Base-by-base conservation (phyloP, 2,113 vertebrate species). In the zebrafish (Danio rerio) region DNA sequence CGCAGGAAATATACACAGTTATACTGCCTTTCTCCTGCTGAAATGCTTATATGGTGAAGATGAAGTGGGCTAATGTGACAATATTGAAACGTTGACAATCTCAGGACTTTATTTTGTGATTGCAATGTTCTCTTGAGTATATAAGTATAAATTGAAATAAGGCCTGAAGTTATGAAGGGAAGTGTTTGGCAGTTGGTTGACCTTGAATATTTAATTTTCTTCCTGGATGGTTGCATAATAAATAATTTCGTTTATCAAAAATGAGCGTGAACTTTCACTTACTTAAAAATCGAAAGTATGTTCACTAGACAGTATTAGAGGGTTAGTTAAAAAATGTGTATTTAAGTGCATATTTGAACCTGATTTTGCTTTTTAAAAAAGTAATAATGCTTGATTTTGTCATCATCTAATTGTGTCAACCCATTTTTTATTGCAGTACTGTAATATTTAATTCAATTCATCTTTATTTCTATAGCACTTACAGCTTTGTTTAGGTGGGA, bases 1-100 rank as follows among this genome's bases (percentile, higher is more conserved):
- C 49, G 56, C 73, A 61, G 56, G 11, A 31, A 45, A 20, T 76
- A 45, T 21, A 20, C 15, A n/a, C 50, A 58, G 31, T 43, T 9
- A 75, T 20, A 21, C 73, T 21, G 10, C 16, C 55, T 55, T 76
- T 42, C n/a, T 75, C 40, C 55, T 59, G 73, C n/a, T 50, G n/a
- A 49, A 76, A 76, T 52, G 69, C 66, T 59, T 10, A 59, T 10
- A 4, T 10, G 56, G n/a, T 20, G 45, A 9, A 3, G n/a, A 9
- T 49, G 9, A 68, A 47, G 16, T 47, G 42, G 20, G 47, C 20
- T 47, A 61, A 13, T 74, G 72, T 58, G 72, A 16, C 72, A 18
- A 43, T 45, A 59, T 16, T 58, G 11, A 11, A 43, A 18, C 52
- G 9, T 31, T n/a, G 31, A 8, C 42, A 16, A 56, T n/a, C 15